Base-by-base conservation (phyloP, 2,888 invertebrate genomes). In the Sarcophaga caerulescens region DNA sequence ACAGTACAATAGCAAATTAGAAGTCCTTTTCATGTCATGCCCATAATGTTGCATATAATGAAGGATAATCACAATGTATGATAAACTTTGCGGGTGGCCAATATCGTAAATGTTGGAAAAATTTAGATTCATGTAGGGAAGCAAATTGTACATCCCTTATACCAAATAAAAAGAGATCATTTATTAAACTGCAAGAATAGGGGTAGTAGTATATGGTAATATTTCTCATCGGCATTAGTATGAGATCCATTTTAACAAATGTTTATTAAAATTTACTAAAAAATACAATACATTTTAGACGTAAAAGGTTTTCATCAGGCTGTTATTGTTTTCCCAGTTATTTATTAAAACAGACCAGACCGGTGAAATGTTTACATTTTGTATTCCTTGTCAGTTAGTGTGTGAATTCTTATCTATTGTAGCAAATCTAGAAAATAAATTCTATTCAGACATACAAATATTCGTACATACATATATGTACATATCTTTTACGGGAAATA, bases 1-100 rank as follows among this genome's bases (percentile, higher is more conserved):
- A 73, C 73, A 73, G 71, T 35, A 45, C 73, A 79, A 81, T 83
- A 82, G 68, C 35, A 45, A 77, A 79, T 85, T 83, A 79, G 68
- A 68, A 68, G 63, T 83, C 23, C 75, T 81, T 85, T 81, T 66
- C 25, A 11, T 8, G 17, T 35, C 23, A 59, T 71, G 35, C 21
- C 19, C 21, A 44, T 65, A 19, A 71, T 17, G 52, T 52, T 65
- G 66, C 63, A 75, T 52, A 70, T 60, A 57, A 62, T 25, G 19
- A 23, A 62, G 65, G 47, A 70, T 62, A 19, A 65, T 59, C 25
- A 59, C 12, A 79, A 75, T 69, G 62, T 21, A 14, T 68, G 68
- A 59, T 60, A 74, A 81, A 85, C 82, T 82, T 74, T 68, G 68
- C 85, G 82, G 52, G 52, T 52, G 69, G 66, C 45, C 12, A 52